phyloP scores from a whole-genome alignment of 2,888 invertebrate genomes.

The Macrostomum cliftonense region DNA sequence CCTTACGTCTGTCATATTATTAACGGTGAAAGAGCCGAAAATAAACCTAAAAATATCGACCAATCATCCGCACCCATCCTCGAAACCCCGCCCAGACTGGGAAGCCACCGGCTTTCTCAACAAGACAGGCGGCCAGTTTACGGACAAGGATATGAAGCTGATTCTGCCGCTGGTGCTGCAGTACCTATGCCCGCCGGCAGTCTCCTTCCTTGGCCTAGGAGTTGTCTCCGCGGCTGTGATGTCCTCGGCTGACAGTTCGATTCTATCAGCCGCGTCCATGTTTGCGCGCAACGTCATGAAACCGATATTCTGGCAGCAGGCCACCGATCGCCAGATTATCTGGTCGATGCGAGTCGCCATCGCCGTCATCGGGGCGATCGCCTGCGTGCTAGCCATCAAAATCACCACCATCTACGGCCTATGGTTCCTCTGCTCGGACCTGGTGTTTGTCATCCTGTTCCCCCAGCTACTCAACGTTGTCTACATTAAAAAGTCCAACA shows the following conservation, averaged over 20 bases:
- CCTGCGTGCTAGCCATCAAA: constrained; percentile 78
- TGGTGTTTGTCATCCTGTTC: constrained; percentile 94
- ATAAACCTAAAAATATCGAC: too few species aligned
- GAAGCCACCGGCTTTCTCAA: constrained; percentile 22
- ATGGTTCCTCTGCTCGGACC: constrained; percentile 95
- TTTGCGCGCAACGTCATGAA: constrained; percentile 96
- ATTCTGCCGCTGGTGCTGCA: constrained; percentile 89
- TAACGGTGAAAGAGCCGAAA: too few species aligned
- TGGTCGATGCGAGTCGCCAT: constrained; percentile 72
- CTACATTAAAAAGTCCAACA: constrained; percentile 82
- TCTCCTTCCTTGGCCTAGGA: constrained; percentile 89
- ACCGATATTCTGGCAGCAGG: constrained; percentile 77
- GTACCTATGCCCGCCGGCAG: constrained; percentile 79
- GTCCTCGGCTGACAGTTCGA: constrained; percentile 96
- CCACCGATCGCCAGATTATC: constrained; percentile 46
- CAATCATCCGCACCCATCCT: too few species aligned
- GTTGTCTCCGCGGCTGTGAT: constrained; percentile 97
- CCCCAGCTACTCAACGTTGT: constrained; percentile 94
- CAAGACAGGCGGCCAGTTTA: constrained; percentile 14
- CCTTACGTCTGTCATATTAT: too few species aligned
- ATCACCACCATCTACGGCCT: constrained; percentile 92
- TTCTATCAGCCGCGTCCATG: constrained; percentile 92
- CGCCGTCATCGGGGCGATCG: constrained; percentile 69
- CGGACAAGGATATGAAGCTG: constrained; percentile 52
- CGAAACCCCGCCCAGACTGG: too few species aligned